phyloP scores from a whole-genome alignment of 2,113 vertebrate species.

The Plectropomus leopardus region DNA sequence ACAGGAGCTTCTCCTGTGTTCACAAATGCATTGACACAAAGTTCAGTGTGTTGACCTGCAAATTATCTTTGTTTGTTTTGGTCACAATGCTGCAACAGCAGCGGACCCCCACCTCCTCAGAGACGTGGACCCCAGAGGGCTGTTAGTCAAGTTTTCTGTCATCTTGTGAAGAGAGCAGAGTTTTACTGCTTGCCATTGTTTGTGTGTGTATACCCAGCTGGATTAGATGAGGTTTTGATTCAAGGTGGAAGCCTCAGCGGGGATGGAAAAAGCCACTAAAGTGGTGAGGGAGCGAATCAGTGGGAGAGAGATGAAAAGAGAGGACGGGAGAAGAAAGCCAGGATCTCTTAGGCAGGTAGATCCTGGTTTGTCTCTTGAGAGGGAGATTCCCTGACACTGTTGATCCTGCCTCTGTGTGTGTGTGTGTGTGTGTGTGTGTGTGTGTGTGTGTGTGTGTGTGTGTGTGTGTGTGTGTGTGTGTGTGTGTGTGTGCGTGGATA shows the following conservation, averaged over 20 bases:
- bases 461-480: background rate
- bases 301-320: slow-evolving; percentile 23
- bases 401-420: slow-evolving; percentile 2
- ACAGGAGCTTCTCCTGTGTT: background rate
- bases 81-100: background rate
- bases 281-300: slow-evolving; percentile 22
- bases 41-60: slow-evolving; percentile 10
- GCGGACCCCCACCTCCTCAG: background rate
- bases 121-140: background rate
- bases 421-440: background rate
- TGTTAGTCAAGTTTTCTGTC: slow-evolving; percentile 29
- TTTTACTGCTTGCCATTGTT: slow-evolving; percentile 44
- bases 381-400: slow-evolving; percentile 24
- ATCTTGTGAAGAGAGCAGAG: background rate
- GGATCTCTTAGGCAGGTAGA: slow-evolving; percentile 29
- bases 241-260: slow-evolving; percentile 38
- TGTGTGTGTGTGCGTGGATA: slow-evolving; percentile 1
- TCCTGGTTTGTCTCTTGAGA: slow-evolving; percentile 23
- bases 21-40: background rate
- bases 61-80: slow-evolving; percentile 43
- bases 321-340: background rate
- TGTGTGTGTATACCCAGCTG: background rate
- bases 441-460: slow-evolving; percentile 7
- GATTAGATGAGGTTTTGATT: slow-evolving; percentile 42
- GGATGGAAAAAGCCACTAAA: slow-evolving; percentile 36